These are phyloP conservation scores for Zaprionus tsacasi DNA, from an alignment of 1,140 invertebrate species.

Conservation along the genomic window DNA sequence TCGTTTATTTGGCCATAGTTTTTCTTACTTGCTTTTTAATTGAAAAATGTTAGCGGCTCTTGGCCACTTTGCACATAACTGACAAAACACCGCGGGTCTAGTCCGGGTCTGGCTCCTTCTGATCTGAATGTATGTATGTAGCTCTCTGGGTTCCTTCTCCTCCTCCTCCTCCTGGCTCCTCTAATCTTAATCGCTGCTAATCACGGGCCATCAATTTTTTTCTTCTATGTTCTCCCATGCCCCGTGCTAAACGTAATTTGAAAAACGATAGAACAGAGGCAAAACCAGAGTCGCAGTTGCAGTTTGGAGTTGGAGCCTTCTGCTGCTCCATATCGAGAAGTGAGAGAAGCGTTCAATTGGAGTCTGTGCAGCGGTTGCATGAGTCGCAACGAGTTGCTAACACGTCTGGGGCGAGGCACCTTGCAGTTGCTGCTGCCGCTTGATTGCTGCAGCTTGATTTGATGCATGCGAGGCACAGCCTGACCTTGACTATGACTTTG, in stretches of 20 bases:
- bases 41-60: slow-evolving; percentile 81
- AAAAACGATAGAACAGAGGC: slow-evolving; percentile 63
- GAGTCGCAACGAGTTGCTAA: slow-evolving; percentile 61
- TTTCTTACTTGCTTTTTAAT: slow-evolving; percentile 66
- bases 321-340: slow-evolving; percentile 66
- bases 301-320: slow-evolving; percentile 26
- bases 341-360: slow-evolving; percentile 77
- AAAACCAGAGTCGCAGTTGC: not conserved
- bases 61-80: slow-evolving; percentile 79
- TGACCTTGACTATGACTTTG: slow-evolving; percentile 69
- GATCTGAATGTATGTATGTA: slow-evolving; percentile 5
- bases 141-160: slow-evolving; percentile 17
- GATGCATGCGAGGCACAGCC: slow-evolving; percentile 72
- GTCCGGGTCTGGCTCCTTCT: slow-evolving; percentile 41
- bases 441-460: slow-evolving; percentile 71
- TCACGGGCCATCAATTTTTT: slow-evolving; percentile 78
- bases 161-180: slow-evolving; percentile 45
- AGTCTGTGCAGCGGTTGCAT: slow-evolving; percentile 12
- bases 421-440: slow-evolving; percentile 55
- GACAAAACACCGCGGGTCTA: slow-evolving; percentile 78
- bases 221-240: slow-evolving; percentile 19
- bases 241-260: slow-evolving; percentile 57
- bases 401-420: slow-evolving; percentile 77
- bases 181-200: slow-evolving; percentile 81
- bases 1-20: slow-evolving; percentile 39